A percentile compares a stretch with the other conserved stretches of the same genome.
Evolutionary conservation across 1,140 invertebrate genomes (phyloP).

Genomic region (Prorops nasuta): DNA sequence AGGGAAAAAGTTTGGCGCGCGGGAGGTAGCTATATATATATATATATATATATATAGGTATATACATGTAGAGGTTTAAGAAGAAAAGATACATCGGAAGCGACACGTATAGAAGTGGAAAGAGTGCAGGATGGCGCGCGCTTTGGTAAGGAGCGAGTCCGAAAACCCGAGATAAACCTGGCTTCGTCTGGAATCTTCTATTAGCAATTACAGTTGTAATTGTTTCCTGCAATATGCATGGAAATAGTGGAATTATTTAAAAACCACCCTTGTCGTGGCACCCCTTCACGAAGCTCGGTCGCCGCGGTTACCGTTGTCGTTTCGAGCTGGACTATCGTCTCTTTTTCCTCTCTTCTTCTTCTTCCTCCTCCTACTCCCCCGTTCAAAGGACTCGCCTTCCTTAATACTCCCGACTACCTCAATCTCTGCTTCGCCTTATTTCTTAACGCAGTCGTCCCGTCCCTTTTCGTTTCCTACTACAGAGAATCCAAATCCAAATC

Average conservation of each 20-base stretch:
- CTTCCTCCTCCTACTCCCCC: slow-evolving; percentile 12
- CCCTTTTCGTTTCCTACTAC: slow-evolving; percentile 19
- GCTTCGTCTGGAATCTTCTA: slow-evolving; percentile 57
- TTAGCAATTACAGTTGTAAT: slow-evolving; percentile 60
- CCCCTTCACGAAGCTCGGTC: too few relatives aligned
- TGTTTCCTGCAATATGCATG: slow-evolving; percentile 59
- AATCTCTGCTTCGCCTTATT: slow-evolving; percentile 18
- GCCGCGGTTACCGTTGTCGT: not conserved
- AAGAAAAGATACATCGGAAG: not conserved
- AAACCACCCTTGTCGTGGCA: slow-evolving; percentile 42
- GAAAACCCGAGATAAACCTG: slow-evolving; percentile 51
- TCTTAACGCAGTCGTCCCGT: slow-evolving; percentile 17
- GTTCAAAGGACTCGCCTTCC: slow-evolving; percentile 14
- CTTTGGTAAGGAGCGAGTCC: slow-evolving; percentile 32
- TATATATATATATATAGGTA: too few relatives aligned
- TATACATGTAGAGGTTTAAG: slow-evolving; percentile 11
- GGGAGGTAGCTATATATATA: too few relatives aligned
- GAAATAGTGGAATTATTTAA: slow-evolving; percentile 58
- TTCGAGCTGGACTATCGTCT: slow-evolving; percentile 24
- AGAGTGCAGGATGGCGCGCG: slow-evolving; percentile 7
- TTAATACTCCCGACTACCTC: slow-evolving; percentile 14
- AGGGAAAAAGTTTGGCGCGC: slow-evolving; percentile 9
- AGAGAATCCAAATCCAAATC: slow-evolving; percentile 33
- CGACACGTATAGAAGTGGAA: not conserved
- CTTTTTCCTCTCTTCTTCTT: slow-evolving; percentile 25